These are phyloP conservation scores for Setophaga coronata DNA, from an alignment of 2,113 vertebrate genomes.

Conservation along the genomic window DNA sequence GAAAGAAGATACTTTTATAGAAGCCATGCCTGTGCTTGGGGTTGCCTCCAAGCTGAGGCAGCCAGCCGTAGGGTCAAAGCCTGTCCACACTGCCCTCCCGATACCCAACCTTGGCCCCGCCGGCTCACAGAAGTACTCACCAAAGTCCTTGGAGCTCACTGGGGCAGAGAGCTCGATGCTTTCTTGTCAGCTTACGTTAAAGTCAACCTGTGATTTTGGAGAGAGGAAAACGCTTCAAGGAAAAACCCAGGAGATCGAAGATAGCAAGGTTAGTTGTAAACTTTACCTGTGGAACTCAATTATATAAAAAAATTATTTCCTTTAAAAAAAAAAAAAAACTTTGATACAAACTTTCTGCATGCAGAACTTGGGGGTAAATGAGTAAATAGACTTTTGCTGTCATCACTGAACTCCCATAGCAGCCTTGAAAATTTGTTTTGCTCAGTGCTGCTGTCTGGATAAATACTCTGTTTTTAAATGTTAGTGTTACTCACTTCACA, in stretches of 20 bases:
- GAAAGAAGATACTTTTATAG: constrained; percentile 73
- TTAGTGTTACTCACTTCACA: background rate
- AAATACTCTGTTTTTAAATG: background rate
- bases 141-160: constrained; percentile 79
- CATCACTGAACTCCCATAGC: background rate
- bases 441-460: background rate
- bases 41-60: constrained; percentile 92
- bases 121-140: constrained; percentile 74
- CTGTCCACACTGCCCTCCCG: constrained; percentile 88
- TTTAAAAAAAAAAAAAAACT: background rate
- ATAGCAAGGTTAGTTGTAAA: constrained; percentile 90
- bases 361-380: background rate
- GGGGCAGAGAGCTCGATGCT: constrained; percentile 71
- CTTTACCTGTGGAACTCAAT: background rate
- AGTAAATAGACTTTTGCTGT: background rate
- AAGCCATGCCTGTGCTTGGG: constrained; percentile 94
- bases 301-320: background rate
- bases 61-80: constrained; percentile 86
- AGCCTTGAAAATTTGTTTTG: background rate
- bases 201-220: constrained; percentile 80
- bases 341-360: background rate
- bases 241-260: constrained; percentile 82
- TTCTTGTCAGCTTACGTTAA: constrained; percentile 87
- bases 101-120: constrained; percentile 83
- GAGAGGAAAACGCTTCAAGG: constrained; percentile 74